Evolutionary conservation across 2,113 vertebrate species (phyloP), one percentile per base, ranked within the genome.

Genomic region (Sula dactylatra): DNA sequence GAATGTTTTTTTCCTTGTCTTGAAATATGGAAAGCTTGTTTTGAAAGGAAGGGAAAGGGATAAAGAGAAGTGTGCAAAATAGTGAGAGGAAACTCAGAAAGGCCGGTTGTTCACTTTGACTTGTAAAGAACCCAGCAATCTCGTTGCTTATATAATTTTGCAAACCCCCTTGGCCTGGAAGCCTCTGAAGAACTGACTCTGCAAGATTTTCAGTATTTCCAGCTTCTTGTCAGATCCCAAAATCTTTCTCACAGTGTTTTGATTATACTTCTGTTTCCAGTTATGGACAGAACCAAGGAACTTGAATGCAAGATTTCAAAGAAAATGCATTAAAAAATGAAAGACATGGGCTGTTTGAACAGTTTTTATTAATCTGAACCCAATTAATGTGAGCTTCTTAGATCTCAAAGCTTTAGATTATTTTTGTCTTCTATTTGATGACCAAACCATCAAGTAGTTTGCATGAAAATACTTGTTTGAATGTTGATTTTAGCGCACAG

Each of bases 401-500:
- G 54, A 80, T 73, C 32, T 80, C 10, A 27, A n/a, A 76, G 47
- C 27, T 86, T 82, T 88, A 70, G 45, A 56, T 69, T 91, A 58
- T 54, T 88, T 92, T 93, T 81, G 19, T 67, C n/a, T 45, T 89
- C 21, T 54, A 36, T 34, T 25, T 87, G 78, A 54, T 91, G 56
- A 71, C 26, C 59, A 69, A 88, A 49, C 24, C 45, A 42, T 56
- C n/a, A 50, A 82, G 34, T 58, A 76, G 34, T 82, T 91, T 67
- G 20, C 32, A 45, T 70, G 55, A 81, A 81, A 62, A 64, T 34
- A 21, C 22, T 89, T 2, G 1, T 54, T 77, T 64, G 36, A 61
- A 36, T 1, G 0, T 73, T 66, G 29, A 4, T 13, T 58, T 44
- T 69, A 45, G 24, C 0, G 0, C 54, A 21, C 11, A 12, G 20